Base-by-base conservation (phyloP, 2,113 vertebrate species). In the Gadus chalcogrammus region DNA sequence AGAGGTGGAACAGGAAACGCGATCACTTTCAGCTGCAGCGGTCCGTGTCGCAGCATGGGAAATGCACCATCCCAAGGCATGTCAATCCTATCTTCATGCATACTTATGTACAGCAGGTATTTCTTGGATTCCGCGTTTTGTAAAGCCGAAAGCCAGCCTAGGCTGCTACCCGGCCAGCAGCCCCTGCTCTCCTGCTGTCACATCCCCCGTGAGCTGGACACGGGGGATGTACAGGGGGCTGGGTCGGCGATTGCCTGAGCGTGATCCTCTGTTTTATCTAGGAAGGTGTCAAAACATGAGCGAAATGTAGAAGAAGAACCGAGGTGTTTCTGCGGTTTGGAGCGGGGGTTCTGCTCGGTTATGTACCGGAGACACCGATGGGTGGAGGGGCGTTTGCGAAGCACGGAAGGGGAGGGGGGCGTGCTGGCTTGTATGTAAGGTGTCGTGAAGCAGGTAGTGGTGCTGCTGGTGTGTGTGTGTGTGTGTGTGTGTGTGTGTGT, bases 51-150 rank as follows among this genome's bases (percentile, higher is more conserved):
- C 91, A 93, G 87, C 88, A 93, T 93, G 92, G 92, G 92, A 90
- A 93, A 93, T 90, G 92, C 92, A 93, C 91, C 92, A 86, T 93
- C 92, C 74, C 92, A 93, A 93, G 92, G 92, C 90, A 93, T 87
- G 92, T 93, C 84, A 86, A 84, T 79, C 73, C 64, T 87, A 66
- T 87, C 69, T 91, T 61, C 55, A 67, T 87, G 55, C 79, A 80
- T 87, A 78, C 84, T 85, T 83, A 62, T 87, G 80, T 84, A 35
- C 31, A 67, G 84, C 81, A 84, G 84, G 82, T 87, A 60, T 70
- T 75, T 59, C 58, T n/a, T 16, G 31, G 31, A 35, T 35, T 35
- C 31, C 31, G 31, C 31, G 31, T 35, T 4, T 35, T 35, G 31
- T 35, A 35, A 35, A 5, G 31, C 31, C 31, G 4, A 35, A 35